Base-by-base conservation (phyloP, 1,140 invertebrate genomes). In the Drosophila kurseongensis region DNA sequence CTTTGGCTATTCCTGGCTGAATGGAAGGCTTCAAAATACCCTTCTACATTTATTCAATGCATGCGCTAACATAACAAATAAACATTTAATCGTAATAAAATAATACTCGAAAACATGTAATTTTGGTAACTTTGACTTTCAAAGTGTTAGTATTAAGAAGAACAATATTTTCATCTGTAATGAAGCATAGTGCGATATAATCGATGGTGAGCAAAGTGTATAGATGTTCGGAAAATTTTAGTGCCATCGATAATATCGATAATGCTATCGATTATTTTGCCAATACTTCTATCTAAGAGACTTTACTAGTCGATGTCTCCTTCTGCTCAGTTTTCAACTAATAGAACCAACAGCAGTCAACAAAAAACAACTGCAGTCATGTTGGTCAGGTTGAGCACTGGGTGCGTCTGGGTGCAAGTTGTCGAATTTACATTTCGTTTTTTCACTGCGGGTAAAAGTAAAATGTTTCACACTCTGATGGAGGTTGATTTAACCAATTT, bases 381-480 rank as follows among this genome's bases (percentile, higher is more conserved):
- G 59, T 32, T 41, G 47, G 36, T 50, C 27, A 55, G 59, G 51
- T 23, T 54, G 60, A 55, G 50, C 65, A n/a, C 38, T 27, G 48
- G 27, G 48, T 48, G 63, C 71, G 52, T 59, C 36, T 50, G 63
- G 59, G 18, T 66, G 80, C 77, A 68, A 69, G 27, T 75, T 84
- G 81, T 69, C 73, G 58, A 58, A 63, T 74, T 85, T 85, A 62
- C 81, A 84, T 85, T 85, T 80, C 12, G 29, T 27, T 18, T 14
- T 36, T 52, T 67, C 18, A 9, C 44, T 38, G 57, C 63, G 55
- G 40, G 47, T 60, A 59, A 80, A 48, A 72, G 55, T 61, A 67
- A 82, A 58, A 63, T 41, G 36, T 69, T 66, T 48, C 29, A 41
- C 68, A 57, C 57, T 62, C 55, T 68, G 67, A 73, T 77, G 35